Evolutionary conservation across 2,888 invertebrate species (phyloP).

Genomic region (Villa cingulata): DNA sequence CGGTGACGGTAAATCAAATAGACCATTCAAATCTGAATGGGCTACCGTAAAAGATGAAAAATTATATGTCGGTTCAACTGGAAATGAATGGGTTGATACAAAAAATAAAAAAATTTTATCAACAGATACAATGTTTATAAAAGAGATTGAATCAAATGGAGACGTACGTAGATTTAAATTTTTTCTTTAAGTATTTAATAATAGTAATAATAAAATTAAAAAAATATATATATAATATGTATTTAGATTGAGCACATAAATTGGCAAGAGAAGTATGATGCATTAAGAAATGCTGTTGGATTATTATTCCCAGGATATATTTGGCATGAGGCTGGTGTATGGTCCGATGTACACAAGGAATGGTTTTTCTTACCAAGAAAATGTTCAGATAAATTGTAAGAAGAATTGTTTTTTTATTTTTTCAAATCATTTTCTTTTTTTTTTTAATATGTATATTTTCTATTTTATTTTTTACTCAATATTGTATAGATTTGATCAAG

Average conservation of each 20-base stretch:
- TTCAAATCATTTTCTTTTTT: background rate
- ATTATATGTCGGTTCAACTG: background rate
- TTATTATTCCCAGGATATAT: background rate
- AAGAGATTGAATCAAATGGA: background rate
- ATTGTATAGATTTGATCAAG: background rate
- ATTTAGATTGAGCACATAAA: background rate
- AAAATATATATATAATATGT: too few species aligned
- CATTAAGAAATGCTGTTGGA: background rate
- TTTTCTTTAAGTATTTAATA: background rate
- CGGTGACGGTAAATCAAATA: background rate
- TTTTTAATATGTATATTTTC: background rate
- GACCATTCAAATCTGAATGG: background rate
- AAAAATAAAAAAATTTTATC: background rate
- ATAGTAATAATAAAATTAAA: too few species aligned
- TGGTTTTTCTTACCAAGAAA: background rate
- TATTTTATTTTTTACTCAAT: background rate
- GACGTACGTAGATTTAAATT: background rate
- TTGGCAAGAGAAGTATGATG: background rate
- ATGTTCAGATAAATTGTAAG: background rate
- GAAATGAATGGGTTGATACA: background rate
- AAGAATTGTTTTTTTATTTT: too few species aligned
- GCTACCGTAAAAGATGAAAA: background rate
- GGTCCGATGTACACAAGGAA: background rate
- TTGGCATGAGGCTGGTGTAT: background rate
- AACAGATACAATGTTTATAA: background rate